These are phyloP conservation scores for Pollenia griseotomentosa DNA, from an alignment of 2,888 invertebrate genomes.

Conservation along the genomic window DNA sequence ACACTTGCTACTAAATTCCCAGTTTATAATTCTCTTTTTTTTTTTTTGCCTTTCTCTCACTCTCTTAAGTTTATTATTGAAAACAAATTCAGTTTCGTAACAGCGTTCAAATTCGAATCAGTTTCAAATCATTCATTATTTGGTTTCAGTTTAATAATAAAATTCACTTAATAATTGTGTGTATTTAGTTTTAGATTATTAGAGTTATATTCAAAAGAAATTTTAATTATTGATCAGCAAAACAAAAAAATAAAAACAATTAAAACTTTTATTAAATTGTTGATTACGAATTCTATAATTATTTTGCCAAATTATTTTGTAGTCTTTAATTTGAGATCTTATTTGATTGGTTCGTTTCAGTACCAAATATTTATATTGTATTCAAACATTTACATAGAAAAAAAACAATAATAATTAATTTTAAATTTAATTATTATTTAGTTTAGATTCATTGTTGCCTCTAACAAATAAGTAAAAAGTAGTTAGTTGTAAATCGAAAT, in stretches of 20 bases:
- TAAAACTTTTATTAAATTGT: slow-evolving; percentile 13
- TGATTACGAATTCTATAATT: slow-evolving; percentile 32
- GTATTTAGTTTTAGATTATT: slow-evolving; percentile 79
- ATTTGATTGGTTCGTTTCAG: slow-evolving; percentile 38
- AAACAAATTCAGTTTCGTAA: slow-evolving; percentile 38
- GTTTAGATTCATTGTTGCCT: slow-evolving; percentile 76
- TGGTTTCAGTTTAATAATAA: slow-evolving; percentile 74
- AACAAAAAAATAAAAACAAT: slow-evolving; percentile 23
- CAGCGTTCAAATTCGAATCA: slow-evolving; percentile 55
- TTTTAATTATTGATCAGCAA: background rate
- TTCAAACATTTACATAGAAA: slow-evolving; percentile 25
- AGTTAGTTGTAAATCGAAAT: slow-evolving; percentile 58
- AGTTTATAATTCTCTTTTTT: background rate
- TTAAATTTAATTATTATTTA: slow-evolving; percentile 55
- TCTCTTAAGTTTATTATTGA: too few species aligned
- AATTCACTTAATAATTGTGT: slow-evolving; percentile 79
- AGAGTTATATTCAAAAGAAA: slow-evolving; percentile 73
- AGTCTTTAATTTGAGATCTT: slow-evolving; percentile 45
- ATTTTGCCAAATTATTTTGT: slow-evolving; percentile 57
- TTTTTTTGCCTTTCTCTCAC: background rate
- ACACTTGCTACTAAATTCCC: slow-evolving; percentile 1
- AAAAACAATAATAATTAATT: slow-evolving; percentile 49
- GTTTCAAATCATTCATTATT: slow-evolving; percentile 66
- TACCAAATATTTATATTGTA: slow-evolving; percentile 37
- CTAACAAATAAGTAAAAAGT: slow-evolving; percentile 77